Conservation (phyloP, 2,888 invertebrate species). For the Morinoia aosen region DNA sequence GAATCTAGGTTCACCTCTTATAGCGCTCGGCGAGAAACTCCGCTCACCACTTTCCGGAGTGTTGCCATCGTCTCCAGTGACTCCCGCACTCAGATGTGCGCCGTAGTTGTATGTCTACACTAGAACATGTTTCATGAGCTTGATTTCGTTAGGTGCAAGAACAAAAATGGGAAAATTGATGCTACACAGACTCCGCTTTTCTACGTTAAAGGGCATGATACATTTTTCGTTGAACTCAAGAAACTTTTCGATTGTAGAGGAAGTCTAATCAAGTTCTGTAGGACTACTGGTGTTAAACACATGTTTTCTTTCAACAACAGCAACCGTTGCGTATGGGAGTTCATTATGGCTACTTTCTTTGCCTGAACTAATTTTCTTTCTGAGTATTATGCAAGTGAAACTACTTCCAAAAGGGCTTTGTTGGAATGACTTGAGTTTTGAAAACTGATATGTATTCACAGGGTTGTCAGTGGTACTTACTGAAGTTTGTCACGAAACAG, state of each 20-base stretch:
- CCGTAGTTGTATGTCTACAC: background rate
- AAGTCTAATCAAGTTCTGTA: background rate
- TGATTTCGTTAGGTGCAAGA: background rate
- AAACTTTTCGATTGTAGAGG: background rate
- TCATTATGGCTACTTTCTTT: background rate
- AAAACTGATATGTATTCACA: background rate
- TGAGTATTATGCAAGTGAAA: background rate
- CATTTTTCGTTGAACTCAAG: background rate
- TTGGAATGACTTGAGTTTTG: background rate
- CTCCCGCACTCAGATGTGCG: background rate
- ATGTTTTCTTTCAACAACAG: background rate
- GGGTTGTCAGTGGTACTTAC: background rate
- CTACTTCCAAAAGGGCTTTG: background rate
- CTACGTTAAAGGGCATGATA: background rate
- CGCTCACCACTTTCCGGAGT: background rate
- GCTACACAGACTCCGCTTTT: background rate
- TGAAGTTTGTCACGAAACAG: background rate
- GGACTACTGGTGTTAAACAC: background rate
- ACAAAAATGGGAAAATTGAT: background rate
- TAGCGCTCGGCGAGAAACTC: background rate
- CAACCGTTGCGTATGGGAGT: background rate
- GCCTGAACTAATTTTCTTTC: background rate
- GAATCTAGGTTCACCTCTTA: background rate
- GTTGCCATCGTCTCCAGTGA: conserved; percentile 2
- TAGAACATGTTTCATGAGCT: background rate